These are phyloP conservation scores for Tinea pellionella DNA, from an alignment of 2,888 invertebrate species.

Conservation along the genomic window DNA sequence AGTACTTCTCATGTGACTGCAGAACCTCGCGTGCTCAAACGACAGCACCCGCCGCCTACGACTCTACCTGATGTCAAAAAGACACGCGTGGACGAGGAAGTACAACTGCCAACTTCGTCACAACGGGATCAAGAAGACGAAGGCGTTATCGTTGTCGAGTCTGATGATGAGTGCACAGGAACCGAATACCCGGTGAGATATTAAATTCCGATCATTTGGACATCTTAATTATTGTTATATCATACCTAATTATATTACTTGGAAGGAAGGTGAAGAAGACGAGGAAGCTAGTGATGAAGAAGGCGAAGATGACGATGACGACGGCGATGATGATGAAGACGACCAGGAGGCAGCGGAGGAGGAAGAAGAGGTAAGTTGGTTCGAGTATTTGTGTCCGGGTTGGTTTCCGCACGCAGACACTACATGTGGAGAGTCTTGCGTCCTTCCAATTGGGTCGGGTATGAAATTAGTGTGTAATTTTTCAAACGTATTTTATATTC, in stretches of 20 bases:
- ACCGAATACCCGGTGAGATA: conserved; percentile 61
- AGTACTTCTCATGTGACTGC: conserved; percentile 36
- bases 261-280: no score
- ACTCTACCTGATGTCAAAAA: conserved; percentile 57
- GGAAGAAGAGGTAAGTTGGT: conserved; percentile 18
- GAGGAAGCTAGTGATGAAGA: conserved; percentile 7
- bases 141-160: conserved; percentile 80
- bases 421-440: no score
- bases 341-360: conserved; percentile 52
- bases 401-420: no score
- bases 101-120: conserved; percentile 88
- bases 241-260: no score
- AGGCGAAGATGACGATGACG: conserved; percentile 30
- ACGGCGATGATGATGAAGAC: conserved; percentile 46
- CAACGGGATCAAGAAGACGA: conserved; percentile 89
- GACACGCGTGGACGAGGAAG: conserved; percentile 49
- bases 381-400: no score
- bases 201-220: neutral
- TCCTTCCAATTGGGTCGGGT: no score
- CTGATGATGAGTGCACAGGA: conserved; percentile 76
- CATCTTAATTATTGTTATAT: no score
- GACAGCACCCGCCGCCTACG: conserved; percentile 46
- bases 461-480: neutral
- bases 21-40: conserved; percentile 46
- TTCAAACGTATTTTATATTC: neutral